Conservation (phyloP, 1,140 invertebrate genomes). For the Gryon sp. region DNA sequence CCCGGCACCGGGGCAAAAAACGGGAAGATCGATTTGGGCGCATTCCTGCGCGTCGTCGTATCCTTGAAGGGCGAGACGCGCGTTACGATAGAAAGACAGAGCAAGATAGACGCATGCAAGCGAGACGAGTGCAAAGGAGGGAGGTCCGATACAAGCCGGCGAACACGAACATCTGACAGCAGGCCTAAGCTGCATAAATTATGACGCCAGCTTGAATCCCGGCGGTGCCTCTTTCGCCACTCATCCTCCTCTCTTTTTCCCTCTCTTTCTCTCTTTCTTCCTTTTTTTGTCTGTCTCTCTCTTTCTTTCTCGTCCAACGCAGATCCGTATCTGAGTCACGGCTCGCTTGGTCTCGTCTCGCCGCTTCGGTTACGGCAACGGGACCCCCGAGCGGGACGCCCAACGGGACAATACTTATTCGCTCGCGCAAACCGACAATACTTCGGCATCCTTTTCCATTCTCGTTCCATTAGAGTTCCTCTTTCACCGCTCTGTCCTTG, state of each 20-base stretch:
- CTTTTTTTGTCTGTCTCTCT: too few species aligned
- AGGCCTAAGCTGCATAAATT: slow-evolving; percentile 76
- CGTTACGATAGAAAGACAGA: not conserved
- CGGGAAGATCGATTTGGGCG: slow-evolving; percentile 26
- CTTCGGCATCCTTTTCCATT: slow-evolving; percentile 71
- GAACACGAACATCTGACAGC: slow-evolving; percentile 68
- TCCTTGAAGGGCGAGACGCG: slow-evolving; percentile 21
- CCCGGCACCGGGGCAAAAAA: slow-evolving; percentile 21
- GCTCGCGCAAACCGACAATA: slow-evolving; percentile 68
- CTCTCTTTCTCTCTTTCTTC: too few species aligned
- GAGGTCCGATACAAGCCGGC: slow-evolving; percentile 55
- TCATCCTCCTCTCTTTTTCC: too few species aligned
- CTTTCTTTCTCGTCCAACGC: slow-evolving; percentile 16
- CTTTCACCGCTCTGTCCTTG: slow-evolving; percentile 28
- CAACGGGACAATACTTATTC: slow-evolving; percentile 73
- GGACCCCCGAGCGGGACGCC: slow-evolving; percentile 77
- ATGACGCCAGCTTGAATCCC: slow-evolving; percentile 63
- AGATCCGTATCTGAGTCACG: slow-evolving; percentile 76
- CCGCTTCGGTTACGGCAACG: slow-evolving; percentile 64
- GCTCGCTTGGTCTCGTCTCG: slow-evolving; percentile 52
- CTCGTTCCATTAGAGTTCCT: not conserved
- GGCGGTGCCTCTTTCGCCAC: slow-evolving; percentile 44
- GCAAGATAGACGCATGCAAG: too few species aligned
- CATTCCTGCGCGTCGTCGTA: slow-evolving; percentile 38
- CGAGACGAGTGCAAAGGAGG: too few species aligned